These are phyloP conservation scores for Chaenodraco wilsoni DNA, from an alignment of 2,797 vertebrate genomes.

Conservation along the genomic window DNA sequence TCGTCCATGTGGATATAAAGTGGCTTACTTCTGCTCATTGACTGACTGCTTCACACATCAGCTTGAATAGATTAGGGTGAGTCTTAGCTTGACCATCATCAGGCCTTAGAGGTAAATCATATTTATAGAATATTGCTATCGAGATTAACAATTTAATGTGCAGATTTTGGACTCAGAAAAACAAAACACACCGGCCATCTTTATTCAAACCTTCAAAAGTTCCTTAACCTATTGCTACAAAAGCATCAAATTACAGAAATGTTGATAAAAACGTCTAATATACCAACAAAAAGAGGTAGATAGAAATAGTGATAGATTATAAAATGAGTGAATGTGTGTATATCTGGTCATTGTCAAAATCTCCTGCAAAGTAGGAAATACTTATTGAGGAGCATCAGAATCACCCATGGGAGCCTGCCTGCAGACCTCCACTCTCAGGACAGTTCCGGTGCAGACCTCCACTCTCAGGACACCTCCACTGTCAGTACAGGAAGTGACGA, in stretches of 20 bases:
- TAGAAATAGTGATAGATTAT: too few species aligned
- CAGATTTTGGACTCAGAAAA: too few species aligned
- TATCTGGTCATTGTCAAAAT: background rate
- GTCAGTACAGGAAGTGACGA: too few species aligned
- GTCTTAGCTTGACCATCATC: background rate
- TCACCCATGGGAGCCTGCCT: too few species aligned
- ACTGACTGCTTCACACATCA: background rate
- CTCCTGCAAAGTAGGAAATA: background rate
- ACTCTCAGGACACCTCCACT: too few species aligned
- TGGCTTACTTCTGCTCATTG: conserved; percentile 1
- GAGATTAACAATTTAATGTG: too few species aligned
- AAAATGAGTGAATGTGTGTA: background rate
- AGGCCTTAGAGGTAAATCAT: background rate
- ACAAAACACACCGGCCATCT: too few species aligned
- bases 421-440: too few species aligned
- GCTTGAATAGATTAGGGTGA: background rate
- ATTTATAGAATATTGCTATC: too few species aligned
- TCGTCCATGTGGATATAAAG: background rate
- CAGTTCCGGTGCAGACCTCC: too few species aligned
- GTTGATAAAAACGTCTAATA: background rate
- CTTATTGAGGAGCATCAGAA: background rate
- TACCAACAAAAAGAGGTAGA: too few species aligned
- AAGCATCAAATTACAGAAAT: background rate
- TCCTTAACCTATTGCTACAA: background rate
- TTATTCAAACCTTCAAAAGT: background rate